A percentile compares a stretch with the other conserved stretches of the same genome.
These are phyloP conservation scores for Uropetala carovei DNA, from an alignment of 2,888 invertebrate genomes.

Conservation along the genomic window DNA sequence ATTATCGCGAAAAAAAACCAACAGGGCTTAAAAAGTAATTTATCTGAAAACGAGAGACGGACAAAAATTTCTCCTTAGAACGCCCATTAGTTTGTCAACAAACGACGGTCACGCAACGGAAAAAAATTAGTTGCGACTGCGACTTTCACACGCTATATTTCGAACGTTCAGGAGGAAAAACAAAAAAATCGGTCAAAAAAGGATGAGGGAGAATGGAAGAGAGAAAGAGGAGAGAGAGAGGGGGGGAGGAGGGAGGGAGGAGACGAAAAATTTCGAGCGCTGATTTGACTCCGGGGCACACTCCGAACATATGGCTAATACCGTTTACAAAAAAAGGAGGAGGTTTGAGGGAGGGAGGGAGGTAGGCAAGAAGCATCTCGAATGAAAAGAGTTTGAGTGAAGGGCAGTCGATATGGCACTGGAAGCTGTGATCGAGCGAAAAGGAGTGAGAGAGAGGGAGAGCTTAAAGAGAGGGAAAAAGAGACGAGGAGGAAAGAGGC, in stretches of 20 bases:
- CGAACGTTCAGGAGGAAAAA: neutral
- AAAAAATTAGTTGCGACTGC: neutral
- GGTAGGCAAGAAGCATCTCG: neutral
- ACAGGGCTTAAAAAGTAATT: constrained; percentile 10
- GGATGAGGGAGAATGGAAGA: neutral
- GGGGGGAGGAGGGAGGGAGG: neutral
- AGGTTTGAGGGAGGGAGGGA: neutral
- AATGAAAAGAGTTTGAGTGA: neutral
- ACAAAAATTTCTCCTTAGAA: neutral
- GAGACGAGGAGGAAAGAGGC: neutral
- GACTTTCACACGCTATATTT: constrained; percentile 22
- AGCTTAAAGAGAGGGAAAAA: neutral
- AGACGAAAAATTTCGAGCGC: neutral
- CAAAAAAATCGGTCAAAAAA: neutral
- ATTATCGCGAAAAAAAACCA: constrained; percentile 8
- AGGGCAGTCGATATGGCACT: constrained; percentile 9
- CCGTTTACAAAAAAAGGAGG: neutral
- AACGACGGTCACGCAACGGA: neutral
- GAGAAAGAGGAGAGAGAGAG: neutral
- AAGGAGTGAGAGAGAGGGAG: neutral
- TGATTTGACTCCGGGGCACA: neutral
- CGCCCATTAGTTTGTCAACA: neutral
- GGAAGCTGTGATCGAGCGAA: constrained; percentile 20
- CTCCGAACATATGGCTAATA: neutral
- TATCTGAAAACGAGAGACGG: neutral